phyloP scores from a whole-genome alignment of 1,140 invertebrate species.

The Macrostomum lignano region DNA sequence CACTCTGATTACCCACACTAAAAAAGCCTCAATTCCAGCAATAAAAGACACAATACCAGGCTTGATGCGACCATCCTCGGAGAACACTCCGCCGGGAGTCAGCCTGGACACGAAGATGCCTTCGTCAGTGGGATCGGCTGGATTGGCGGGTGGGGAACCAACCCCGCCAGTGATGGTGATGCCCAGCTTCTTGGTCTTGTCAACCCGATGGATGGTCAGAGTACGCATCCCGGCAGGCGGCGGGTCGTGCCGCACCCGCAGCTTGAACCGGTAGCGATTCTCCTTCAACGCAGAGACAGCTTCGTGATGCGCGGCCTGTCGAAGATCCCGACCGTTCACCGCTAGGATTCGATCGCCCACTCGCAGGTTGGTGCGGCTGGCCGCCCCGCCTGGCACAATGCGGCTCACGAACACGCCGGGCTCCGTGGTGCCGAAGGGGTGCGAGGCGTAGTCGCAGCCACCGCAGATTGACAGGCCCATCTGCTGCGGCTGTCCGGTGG shows the following conservation, averaged over 20 bases:
- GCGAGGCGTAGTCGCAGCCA: constrained; percentile 77
- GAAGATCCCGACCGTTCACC: constrained; percentile 59
- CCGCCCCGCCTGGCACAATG: constrained; percentile 72
- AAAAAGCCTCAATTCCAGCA: no score
- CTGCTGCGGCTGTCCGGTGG: no score
- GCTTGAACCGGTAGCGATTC: constrained; percentile 47
- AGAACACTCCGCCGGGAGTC: no score
- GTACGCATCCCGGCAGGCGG: constrained; percentile 66
- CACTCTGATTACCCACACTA: no score
- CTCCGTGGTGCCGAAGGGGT: constrained; percentile 61
- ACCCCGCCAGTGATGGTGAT: constrained; percentile 86
- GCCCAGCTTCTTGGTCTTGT: constrained; percentile 70
- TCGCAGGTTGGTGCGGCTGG: constrained; percentile 56
- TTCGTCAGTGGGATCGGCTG: constrained; percentile 62
- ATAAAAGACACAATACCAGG: no score
- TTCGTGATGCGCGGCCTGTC: constrained; percentile 59
- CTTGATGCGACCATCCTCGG: no score
- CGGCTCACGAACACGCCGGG: constrained; percentile 61
- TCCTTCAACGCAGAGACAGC: constrained; percentile 65
- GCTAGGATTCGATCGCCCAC: constrained; percentile 78
- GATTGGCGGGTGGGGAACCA: constrained; percentile 56
- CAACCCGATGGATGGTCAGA: no score
- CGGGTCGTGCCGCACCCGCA: constrained; percentile 70
- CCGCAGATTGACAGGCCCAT: constrained; percentile 91
- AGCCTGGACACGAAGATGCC: constrained; percentile 84